A percentile compares a stretch with the other conserved stretches of the same genome.
phyloP scores from a whole-genome alignment of 2,888 invertebrate genomes.

The Eupelmus urozonus region DNA sequence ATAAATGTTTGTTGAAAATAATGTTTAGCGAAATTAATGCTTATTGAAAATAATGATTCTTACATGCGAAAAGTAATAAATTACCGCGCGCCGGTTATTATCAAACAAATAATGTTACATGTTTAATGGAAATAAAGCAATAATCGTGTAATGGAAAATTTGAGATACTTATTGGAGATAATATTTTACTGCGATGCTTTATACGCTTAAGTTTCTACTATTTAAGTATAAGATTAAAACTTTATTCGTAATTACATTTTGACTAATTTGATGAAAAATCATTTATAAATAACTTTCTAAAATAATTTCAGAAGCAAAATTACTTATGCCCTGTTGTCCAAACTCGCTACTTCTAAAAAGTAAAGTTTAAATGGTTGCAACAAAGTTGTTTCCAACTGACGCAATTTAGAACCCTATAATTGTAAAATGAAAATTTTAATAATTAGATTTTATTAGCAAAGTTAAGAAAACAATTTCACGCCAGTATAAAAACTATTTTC shows the following conservation, averaged over 20 bases:
- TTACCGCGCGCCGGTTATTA: too few relatives aligned
- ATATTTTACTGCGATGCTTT: too few relatives aligned
- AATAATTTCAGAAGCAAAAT: background rate
- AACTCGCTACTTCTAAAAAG: slow-evolving; percentile 8
- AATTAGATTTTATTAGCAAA: background rate
- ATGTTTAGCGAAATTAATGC: background rate
- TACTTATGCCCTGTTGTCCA: background rate
- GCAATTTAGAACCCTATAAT: background rate
- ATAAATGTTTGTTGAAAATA: slow-evolving; percentile 15
- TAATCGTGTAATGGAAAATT: background rate
- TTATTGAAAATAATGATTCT: slow-evolving; percentile 4
- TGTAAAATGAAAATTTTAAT: background rate
- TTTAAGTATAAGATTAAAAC: too few relatives aligned
- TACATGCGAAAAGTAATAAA: background rate
- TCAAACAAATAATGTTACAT: too few relatives aligned
- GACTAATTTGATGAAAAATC: too few relatives aligned
- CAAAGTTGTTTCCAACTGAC: background rate
- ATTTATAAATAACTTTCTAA: background rate
- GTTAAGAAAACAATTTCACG: background rate
- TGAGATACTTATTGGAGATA: too few relatives aligned
- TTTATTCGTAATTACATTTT: too few relatives aligned
- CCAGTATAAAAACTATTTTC: background rate
- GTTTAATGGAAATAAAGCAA: background rate
- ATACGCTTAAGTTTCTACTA: too few relatives aligned
- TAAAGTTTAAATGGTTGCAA: background rate